phyloP scores from a whole-genome alignment of 2,113 vertebrate genomes.

The Tupaia chinensis region DNA sequence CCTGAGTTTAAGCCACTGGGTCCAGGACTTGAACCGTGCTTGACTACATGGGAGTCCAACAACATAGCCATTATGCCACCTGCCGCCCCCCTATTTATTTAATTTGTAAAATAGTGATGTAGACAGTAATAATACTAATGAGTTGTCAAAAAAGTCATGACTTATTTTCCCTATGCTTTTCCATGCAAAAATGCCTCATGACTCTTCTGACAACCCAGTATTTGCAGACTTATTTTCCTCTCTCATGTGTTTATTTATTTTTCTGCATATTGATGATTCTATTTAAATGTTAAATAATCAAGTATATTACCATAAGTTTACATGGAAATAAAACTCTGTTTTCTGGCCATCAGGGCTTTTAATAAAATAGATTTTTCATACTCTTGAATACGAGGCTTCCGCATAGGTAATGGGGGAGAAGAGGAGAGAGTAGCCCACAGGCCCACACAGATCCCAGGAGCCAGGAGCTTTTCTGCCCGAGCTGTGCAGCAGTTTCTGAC shows the following conservation, averaged over 20 bases:
- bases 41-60: no score
- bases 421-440: neutral
- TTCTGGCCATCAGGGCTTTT: neutral
- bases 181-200: no score
- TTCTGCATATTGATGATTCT: neutral
- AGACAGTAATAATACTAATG: neutral
- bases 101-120: neutral
- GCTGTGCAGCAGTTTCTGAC: neutral
- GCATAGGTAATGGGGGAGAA: neutral
- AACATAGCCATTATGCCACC: no score
- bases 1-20: no score
- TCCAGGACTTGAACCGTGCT: no score
- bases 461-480: accelerated
- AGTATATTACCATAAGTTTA: neutral
- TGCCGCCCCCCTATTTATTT: neutral
- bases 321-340: neutral
- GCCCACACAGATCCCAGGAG: neutral
- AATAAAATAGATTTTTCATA: neutral
- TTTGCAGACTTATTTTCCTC: slow-evolving; percentile 18
- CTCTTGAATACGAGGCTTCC: neutral
- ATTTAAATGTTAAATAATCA: slow-evolving; percentile 18
- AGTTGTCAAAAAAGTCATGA: no score
- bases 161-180: no score
- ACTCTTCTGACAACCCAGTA: no score
- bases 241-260: neutral